Conservation (phyloP, 1,140 invertebrate genomes). For the Tenebrio molitor region DNA sequence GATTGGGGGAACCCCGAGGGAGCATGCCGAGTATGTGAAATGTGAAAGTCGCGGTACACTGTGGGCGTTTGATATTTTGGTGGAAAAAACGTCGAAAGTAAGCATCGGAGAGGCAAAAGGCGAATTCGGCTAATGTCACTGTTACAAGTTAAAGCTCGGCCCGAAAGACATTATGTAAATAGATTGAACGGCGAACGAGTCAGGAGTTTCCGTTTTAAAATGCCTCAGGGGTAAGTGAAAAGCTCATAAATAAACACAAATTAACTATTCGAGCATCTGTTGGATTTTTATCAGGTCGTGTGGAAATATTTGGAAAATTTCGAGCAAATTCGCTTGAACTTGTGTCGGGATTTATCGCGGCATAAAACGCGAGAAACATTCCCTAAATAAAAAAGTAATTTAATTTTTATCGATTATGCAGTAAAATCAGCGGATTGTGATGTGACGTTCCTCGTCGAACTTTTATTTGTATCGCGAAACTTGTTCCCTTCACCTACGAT, state of each 20-base stretch:
- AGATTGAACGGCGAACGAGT: not conserved
- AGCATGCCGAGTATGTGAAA: too few relatives aligned
- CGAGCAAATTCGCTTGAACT: constrained; percentile 6
- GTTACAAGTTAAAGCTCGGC: not conserved
- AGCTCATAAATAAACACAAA: constrained; percentile 12
- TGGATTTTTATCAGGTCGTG: not conserved
- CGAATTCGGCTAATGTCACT: too few relatives aligned
- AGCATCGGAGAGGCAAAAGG: too few relatives aligned
- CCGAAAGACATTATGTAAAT: constrained; percentile 2
- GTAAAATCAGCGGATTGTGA: not conserved
- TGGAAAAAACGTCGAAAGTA: too few relatives aligned
- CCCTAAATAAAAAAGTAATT: constrained; percentile 18
- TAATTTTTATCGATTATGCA: constrained; percentile 29
- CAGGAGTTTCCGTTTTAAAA: constrained; percentile 8
- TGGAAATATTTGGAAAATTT: constrained; percentile 14
- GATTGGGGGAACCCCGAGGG: too few relatives aligned
- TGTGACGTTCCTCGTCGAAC: not conserved
- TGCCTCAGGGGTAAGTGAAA: not conserved
- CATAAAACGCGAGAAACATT: constrained; percentile 7
- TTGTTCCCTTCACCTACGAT: too few relatives aligned
- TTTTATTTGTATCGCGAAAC: not conserved
- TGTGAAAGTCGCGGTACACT: too few relatives aligned
- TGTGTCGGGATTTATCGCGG: not conserved
- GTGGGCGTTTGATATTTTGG: too few relatives aligned
- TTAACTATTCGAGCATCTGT: constrained; percentile 19